Conservation (phyloP, 1,140 invertebrate genomes). For the Drosophila kepulauana region DNA sequence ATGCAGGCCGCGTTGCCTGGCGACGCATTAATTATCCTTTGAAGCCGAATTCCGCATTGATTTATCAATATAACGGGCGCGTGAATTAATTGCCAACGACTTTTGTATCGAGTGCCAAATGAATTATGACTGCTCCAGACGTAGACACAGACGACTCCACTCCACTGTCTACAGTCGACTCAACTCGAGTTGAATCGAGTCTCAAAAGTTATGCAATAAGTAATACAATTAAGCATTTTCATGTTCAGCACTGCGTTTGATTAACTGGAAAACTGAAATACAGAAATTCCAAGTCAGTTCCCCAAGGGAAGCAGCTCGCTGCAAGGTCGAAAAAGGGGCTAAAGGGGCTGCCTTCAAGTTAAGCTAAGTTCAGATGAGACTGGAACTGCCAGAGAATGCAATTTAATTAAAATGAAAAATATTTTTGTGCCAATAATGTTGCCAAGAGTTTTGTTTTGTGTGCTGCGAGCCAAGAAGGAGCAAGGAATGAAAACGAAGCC, state of each 20-base stretch:
- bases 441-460: constrained; percentile 15
- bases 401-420: constrained; percentile 77
- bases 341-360: constrained; percentile 19
- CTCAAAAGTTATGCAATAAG: constrained; percentile 72
- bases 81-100: constrained; percentile 71
- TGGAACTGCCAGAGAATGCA: constrained; percentile 61
- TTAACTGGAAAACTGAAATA: constrained; percentile 50
- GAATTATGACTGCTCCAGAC: constrained; percentile 52
- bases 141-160: constrained; percentile 3
- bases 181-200: neutral
- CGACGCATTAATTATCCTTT: constrained; percentile 79
- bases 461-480: neutral
- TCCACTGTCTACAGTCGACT: neutral
- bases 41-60: constrained; percentile 62
- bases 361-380: constrained; percentile 30
- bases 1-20: constrained; percentile 43
- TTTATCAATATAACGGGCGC: constrained; percentile 65
- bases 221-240: constrained; percentile 77
- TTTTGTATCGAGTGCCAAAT: constrained; percentile 64
- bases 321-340: neutral
- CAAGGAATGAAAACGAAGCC: neutral
- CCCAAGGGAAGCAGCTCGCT: neutral
- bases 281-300: constrained; percentile 62
- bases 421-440: constrained; percentile 64
- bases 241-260: constrained; percentile 72